These are phyloP conservation scores for Lasioglossum baleicum DNA, from an alignment of 1,140 invertebrate genomes.

Conservation along the genomic window DNA sequence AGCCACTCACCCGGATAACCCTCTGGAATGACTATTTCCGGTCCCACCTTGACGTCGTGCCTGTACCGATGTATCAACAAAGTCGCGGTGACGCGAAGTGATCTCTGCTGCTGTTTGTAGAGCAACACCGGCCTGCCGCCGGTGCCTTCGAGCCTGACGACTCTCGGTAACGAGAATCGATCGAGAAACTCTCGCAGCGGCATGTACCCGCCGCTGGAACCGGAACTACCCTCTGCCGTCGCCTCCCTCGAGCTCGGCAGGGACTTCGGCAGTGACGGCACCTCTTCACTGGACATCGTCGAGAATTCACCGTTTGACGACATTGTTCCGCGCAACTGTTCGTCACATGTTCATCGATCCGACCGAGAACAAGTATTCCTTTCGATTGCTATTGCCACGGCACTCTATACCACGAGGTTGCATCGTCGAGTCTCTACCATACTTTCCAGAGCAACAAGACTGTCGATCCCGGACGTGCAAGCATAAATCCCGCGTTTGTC, in stretches of 20 bases:
- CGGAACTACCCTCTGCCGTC: conserved; percentile 75
- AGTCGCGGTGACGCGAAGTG: conserved; percentile 76
- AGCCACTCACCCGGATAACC: conserved; percentile 76
- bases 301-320: conserved; percentile 78
- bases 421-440: not conserved
- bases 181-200: conserved; percentile 76
- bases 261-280: conserved; percentile 75
- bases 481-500: conserved; percentile 6
- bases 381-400: too few relatives aligned
- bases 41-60: conserved; percentile 78
- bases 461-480: conserved; percentile 5
- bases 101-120: conserved; percentile 78
- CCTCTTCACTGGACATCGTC: conserved; percentile 77
- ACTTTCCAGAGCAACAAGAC: conserved; percentile 15
- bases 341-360: not conserved
- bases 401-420: too few relatives aligned
- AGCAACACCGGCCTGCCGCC: conserved; percentile 75
- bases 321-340: conserved; percentile 58
- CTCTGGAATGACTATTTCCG: conserved; percentile 78
- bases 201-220: conserved; percentile 71
- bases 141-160: conserved; percentile 77
- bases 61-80: conserved; percentile 76
- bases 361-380: too few relatives aligned
- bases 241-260: conserved; percentile 77
- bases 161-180: conserved; percentile 75